Evolutionary conservation across 1,140 invertebrate species (phyloP).

Genomic region (Panulirus ornatus): DNA sequence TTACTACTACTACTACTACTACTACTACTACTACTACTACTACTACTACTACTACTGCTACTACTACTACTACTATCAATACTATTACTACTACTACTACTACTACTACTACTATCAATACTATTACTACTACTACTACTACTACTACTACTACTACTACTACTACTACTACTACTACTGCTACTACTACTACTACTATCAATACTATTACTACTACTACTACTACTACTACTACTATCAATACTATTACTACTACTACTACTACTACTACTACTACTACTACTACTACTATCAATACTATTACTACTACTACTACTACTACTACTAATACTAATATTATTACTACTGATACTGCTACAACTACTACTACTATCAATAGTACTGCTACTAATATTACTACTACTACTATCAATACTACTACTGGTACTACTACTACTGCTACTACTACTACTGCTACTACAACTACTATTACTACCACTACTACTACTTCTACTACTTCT

Average conservation of each 20-base stretch:
- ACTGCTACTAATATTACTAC: constrained; percentile 31
- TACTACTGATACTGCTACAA: no score
- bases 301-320: constrained; percentile 3
- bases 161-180: not conserved
- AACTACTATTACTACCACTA: not conserved
- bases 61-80: constrained; percentile 3
- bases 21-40: constrained; percentile 47
- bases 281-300: not conserved
- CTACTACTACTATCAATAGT: constrained; percentile 45
- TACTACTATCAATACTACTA: constrained; percentile 16
- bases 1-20: no score
- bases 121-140: constrained; percentile 8
- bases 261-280: constrained; percentile 13
- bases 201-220: constrained; percentile 6
- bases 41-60: constrained; percentile 41
- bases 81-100: constrained; percentile 15
- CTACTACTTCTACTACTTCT: not conserved
- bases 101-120: not conserved
- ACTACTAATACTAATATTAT: not conserved
- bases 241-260: constrained; percentile 10
- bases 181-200: constrained; percentile 15
- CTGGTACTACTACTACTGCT: constrained; percentile 6
- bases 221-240: constrained; percentile 11
- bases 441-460: not conserved
- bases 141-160: constrained; percentile 25